A percentile compares a stretch with the other conserved stretches of the same genome.
Evolutionary conservation across 2,888 invertebrate genomes (phyloP).

Genomic region (Phrixothrix hirtus): DNA sequence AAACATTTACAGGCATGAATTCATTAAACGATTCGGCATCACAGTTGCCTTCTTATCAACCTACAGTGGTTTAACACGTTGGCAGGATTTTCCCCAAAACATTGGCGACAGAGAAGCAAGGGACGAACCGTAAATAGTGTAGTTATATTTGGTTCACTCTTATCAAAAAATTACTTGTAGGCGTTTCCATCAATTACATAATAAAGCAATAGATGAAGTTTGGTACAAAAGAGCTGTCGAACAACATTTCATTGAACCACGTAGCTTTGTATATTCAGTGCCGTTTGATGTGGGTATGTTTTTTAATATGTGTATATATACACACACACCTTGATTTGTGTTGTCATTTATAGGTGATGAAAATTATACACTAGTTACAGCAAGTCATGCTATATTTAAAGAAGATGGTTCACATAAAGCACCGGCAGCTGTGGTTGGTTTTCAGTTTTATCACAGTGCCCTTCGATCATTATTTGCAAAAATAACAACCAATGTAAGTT

Average conservation of each 20-base stretch:
- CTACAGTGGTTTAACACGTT: constrained; percentile 86
- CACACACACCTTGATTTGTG: too few species aligned
- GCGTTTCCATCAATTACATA: constrained; percentile 74
- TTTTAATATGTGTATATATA: too few species aligned
- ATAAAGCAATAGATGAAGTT: constrained; percentile 81
- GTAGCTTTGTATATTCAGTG: constrained; percentile 82
- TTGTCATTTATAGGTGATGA: constrained; percentile 47
- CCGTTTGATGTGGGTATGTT: constrained; percentile 65
- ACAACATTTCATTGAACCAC: constrained; percentile 75
- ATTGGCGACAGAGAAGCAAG: constrained; percentile 52
- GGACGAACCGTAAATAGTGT: constrained; percentile 39
- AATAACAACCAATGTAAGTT: constrained; percentile 73
- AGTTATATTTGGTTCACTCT: not conserved
- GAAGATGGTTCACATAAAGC: constrained; percentile 57
- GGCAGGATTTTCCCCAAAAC: constrained; percentile 75
- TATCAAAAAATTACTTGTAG: constrained; percentile 52
- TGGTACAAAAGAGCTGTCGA: constrained; percentile 90
- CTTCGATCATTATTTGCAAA: constrained; percentile 79
- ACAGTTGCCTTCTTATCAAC: constrained; percentile 87
- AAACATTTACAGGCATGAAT: constrained; percentile 68
- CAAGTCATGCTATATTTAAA: constrained; percentile 81
- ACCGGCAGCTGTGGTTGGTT: constrained; percentile 74
- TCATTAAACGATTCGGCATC: constrained; percentile 82
- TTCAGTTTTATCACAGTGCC: constrained; percentile 82
- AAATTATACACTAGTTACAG: constrained; percentile 75